Evolutionary conservation across 2,888 invertebrate species (phyloP), one percentile per base, ranked within the genome.

Genomic region (Diogma glabrata): DNA sequence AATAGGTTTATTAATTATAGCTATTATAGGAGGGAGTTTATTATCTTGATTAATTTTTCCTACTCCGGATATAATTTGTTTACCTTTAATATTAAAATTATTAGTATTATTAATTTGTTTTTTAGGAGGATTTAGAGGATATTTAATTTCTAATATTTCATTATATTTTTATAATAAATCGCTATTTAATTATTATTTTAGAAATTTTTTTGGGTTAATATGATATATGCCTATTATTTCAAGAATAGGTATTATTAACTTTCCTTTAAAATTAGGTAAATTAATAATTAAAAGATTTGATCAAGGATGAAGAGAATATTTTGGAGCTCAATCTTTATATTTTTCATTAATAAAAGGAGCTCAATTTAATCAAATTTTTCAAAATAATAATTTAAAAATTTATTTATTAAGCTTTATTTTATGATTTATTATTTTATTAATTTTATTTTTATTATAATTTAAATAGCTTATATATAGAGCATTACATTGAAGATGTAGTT

Each of bases 11-110:
- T 67, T 74, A 65, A 62, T 75, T 57, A 70, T 75, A 59, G 72
- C 74, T 57, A 61, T 77, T 61, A 53, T 78, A 63, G 72, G 72
- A n/a, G 78, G 78, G 0, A 71, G 72, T 52, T 60, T 73, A 54
- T 67, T 78, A 66, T 74, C 64, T 53, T 78, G 78, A 65, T 53
- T 77, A 60, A 72, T 77, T 66, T 75, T 78, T 73, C 61, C 65
- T 58, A 67, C 64, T 53, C 73, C 74, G 59, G 65, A 66, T 66
- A 70, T 74, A 63, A 72, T 78, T 73, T 72, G 72, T 74, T 70
- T 78, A 59, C 65, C 73, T 56, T 60, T 67, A 55, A 64, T 63
- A 67, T 62, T 77, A 64, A 78, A 78, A 62, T 62, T 75, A 58
- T 69, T 77, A 63, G 71, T 74, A 45, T 70, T 76, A 67, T 67